A percentile compares a stretch with the other conserved stretches of the same genome.
phyloP scores from a whole-genome alignment of 2,888 invertebrate species.

The Ophioninae sp. region DNA sequence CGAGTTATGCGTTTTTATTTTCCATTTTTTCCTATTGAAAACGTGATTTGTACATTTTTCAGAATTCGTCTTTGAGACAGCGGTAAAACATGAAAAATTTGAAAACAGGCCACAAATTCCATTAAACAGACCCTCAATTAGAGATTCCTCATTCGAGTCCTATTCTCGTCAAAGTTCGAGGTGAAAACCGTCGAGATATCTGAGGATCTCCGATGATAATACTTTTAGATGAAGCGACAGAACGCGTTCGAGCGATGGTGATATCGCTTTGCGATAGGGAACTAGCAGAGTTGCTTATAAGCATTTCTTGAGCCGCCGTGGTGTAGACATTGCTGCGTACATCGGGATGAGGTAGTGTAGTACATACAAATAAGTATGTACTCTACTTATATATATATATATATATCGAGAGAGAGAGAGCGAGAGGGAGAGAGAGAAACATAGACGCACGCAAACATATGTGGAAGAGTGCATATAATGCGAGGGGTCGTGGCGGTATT shows the following conservation, averaged over 20 bases:
- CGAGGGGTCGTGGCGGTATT: constrained; percentile 76
- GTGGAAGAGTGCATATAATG: constrained; percentile 73
- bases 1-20: too few species aligned
- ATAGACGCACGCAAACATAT: constrained; percentile 5
- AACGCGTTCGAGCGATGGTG: constrained; percentile 11
- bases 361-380: constrained; percentile 9
- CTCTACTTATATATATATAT: constrained; percentile 10
- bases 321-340: not conserved
- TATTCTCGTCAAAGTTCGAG: too few species aligned
- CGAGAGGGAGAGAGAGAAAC: constrained; percentile 9
- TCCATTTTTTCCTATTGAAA: too few species aligned
- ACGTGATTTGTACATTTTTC: too few species aligned
- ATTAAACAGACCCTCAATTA: too few species aligned
- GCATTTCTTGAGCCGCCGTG: constrained; percentile 4
- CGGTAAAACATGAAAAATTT: too few species aligned
- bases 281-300: constrained; percentile 28
- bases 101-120: too few species aligned
- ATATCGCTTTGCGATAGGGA: constrained; percentile 44
- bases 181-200: not conserved
- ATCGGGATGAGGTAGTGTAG: not conserved
- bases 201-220: constrained; percentile 34
- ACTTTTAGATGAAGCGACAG: constrained; percentile 12
- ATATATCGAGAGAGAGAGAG: not conserved
- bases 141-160: too few species aligned
- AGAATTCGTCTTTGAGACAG: too few species aligned